A percentile compares a stretch with the other conserved stretches of the same genome.
Evolutionary conservation across 2,797 vertebrate species (phyloP).

Genomic region (Benthosema pterotum): DNA sequence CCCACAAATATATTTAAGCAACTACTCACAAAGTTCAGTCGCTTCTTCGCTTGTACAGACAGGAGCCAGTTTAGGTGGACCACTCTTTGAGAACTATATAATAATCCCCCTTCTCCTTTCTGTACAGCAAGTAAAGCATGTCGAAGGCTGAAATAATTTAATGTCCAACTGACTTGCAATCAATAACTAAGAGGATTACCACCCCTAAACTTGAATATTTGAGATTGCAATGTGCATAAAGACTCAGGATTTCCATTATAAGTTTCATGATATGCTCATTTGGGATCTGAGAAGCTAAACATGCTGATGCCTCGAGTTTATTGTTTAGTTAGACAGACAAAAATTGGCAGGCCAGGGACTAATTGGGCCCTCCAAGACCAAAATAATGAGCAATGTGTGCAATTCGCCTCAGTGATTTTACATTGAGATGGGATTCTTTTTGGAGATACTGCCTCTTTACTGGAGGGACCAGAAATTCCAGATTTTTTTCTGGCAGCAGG

Average conservation of each 20-base stretch:
- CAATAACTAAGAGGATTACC: conserved; percentile 1
- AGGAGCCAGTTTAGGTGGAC: neutral
- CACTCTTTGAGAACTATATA: neutral
- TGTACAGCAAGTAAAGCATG: conserved; percentile 7
- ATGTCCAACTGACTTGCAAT: neutral
- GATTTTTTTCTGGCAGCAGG: conserved; percentile 27
- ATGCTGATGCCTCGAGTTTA: neutral
- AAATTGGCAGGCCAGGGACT: neutral
- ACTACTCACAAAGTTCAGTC: too few relatives aligned
- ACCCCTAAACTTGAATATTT: neutral
- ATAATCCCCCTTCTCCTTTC: conserved; percentile 33
- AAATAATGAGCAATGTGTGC: neutral
- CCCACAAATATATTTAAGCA: too few relatives aligned
- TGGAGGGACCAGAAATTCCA: conserved; percentile 13
- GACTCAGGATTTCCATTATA: neutral
- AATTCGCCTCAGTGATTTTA: conserved; percentile 12
- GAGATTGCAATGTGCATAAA: neutral
- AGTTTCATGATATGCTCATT: neutral
- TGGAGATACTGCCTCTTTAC: conserved; percentile 6
- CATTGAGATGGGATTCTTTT: neutral
- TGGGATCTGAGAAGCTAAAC: neutral
- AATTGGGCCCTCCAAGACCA: conserved; percentile 4
- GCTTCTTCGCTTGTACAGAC: too few relatives aligned
- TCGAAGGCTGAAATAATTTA: neutral
- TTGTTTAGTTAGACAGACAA: neutral